phyloP scores from a whole-genome alignment of 2,888 invertebrate species.

The Lamellibrachia columna region DNA sequence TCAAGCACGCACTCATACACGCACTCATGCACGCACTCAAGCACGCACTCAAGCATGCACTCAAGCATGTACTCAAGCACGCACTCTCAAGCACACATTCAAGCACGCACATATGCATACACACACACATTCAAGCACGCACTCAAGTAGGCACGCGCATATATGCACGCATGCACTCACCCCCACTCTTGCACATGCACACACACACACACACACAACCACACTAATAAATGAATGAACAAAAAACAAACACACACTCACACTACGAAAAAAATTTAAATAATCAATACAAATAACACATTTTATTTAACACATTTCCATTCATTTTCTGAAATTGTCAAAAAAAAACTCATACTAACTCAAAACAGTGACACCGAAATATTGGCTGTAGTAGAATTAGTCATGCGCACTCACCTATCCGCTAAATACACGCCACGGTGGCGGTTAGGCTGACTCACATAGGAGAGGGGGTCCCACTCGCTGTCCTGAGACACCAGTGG shows the following conservation, averaged over 20 bases:
- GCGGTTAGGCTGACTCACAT: conserved; percentile 81
- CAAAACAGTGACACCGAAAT: background rate
- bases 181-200: no score
- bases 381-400: background rate
- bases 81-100: background rate
- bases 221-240: no score
- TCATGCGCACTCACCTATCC: conserved; percentile 47
- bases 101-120: no score
- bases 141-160: no score
- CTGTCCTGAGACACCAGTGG: conserved; percentile 55
- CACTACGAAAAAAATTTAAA: no score
- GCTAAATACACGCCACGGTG: conserved; percentile 44
- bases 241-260: no score
- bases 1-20: background rate
- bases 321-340: no score
- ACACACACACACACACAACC: no score
- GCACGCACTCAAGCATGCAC: background rate
- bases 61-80: background rate
- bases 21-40: background rate
- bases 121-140: no score
- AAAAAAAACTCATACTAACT: background rate
- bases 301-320: no score
- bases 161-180: no score
- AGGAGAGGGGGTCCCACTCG: conserved; percentile 74
- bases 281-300: no score